A percentile compares a stretch with the other conserved stretches of the same genome.
These are phyloP conservation scores for Monoplex corrugatus DNA, from an alignment of 2,888 invertebrate genomes.

Conservation along the genomic window DNA sequence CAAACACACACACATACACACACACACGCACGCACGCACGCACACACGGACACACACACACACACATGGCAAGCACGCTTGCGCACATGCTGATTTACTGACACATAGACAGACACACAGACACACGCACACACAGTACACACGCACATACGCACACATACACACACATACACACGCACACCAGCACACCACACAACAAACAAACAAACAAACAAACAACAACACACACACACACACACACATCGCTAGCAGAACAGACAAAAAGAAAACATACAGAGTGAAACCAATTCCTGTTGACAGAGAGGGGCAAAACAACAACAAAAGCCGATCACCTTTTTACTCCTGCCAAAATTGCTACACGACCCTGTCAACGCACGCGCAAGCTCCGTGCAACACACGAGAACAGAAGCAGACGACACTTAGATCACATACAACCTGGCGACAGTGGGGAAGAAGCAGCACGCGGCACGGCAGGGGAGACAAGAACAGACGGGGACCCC, in stretches of 20 bases:
- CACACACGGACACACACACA: conserved; percentile 31
- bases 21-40: conserved; percentile 21
- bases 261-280: neutral
- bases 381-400: neutral
- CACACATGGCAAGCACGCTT: neutral
- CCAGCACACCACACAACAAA: no score
- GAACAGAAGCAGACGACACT: neutral
- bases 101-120: neutral
- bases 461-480: neutral
- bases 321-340: neutral
- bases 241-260: neutral
- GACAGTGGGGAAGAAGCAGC: neutral
- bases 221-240: no score
- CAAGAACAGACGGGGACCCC: neutral
- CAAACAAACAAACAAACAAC: no score
- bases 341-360: neutral
- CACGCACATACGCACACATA: no score
- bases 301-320: no score
- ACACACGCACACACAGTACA: neutral
- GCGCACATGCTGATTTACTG: neutral
- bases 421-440: neutral
- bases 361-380: neutral
- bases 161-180: no score
- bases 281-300: neutral
- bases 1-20: conserved; percentile 18